Evolutionary conservation across 2,888 invertebrate species (phyloP), one percentile per base, ranked within the genome.

Genomic region (Amiota communis): DNA sequence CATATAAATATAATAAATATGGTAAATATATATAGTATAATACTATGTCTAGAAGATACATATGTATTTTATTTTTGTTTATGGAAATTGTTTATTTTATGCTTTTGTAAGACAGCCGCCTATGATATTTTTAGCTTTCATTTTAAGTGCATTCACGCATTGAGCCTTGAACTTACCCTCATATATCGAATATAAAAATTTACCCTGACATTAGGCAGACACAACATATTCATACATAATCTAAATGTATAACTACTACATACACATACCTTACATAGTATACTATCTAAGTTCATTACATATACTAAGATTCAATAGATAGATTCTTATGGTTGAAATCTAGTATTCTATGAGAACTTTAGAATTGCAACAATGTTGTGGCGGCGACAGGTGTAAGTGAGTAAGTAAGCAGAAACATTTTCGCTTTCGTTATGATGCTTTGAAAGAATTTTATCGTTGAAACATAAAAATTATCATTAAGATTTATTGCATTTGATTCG

Each of bases 1-100:
- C 23, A 23, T 3, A 57, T 20, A 57, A 15, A 57, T 57, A 13
- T 13, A 2, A 15, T 57, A 57, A 13, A 59, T 20, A 59, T 59
- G 12, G 23, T 17, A 59, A 59, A 59, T 59, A 17, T 23, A 59
- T 59, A 23, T 8, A 53, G 10, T n/a, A 53, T n/a, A 53, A 2
- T n/a, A 3, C n/a, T 53, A 53, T 36, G 8, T 36, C 2, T 36
- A 36, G 1, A 23, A 1, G 3, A 23, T 23, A 36, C 6, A 6
- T 36, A 36, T 36, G 13, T n/a, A 12, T 10, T 3, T 23, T 63
- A 63, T 63, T 63, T 63, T 63, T 63, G 63, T 63, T 63, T 63
- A 63, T 63, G 63, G 63, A 63, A 63, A 63, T 63, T 36, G 36
- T 36, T 63, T 63, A 63, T 46, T 63, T 36, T 63, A 63, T 63